phyloP scores from a whole-genome alignment of 2,888 invertebrate genomes.

The Eumacrocentrus americanus region DNA sequence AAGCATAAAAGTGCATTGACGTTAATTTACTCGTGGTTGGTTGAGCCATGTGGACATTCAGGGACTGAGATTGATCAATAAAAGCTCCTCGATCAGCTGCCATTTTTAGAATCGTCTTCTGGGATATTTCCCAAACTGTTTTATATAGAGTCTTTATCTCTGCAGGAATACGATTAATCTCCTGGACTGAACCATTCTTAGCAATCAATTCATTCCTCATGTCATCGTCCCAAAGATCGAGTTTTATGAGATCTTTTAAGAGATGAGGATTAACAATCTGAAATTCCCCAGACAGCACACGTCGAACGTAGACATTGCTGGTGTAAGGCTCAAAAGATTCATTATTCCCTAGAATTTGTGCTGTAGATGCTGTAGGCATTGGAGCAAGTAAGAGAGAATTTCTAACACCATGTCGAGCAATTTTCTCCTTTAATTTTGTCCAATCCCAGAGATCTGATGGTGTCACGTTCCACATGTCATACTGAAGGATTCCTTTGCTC shows the following conservation, averaged over 20 bases:
- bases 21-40: slow-evolving; percentile 68
- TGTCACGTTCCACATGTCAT: slow-evolving; percentile 90
- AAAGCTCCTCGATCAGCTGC: slow-evolving; percentile 70
- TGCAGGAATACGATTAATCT: slow-evolving; percentile 63
- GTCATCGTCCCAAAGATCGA: slow-evolving; percentile 66
- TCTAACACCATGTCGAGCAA: slow-evolving; percentile 67
- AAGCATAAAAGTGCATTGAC: slow-evolving; percentile 72
- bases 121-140: slow-evolving; percentile 68
- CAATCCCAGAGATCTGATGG: slow-evolving; percentile 66
- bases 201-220: slow-evolving; percentile 67
- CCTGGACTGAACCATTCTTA: slow-evolving; percentile 66
- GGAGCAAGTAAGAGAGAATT: slow-evolving; percentile 69
- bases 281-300: slow-evolving; percentile 69
- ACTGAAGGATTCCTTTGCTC: slow-evolving; percentile 79
- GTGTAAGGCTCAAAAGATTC: slow-evolving; percentile 71
- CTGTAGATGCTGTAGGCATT: slow-evolving; percentile 73
- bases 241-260: slow-evolving; percentile 67
- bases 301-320: slow-evolving; percentile 68
- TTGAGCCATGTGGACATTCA: slow-evolving; percentile 69
- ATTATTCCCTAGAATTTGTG: slow-evolving; percentile 72
- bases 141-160: slow-evolving; percentile 65
- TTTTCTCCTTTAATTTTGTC: slow-evolving; percentile 63
- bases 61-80: slow-evolving; percentile 71
- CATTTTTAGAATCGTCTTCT: slow-evolving; percentile 67
- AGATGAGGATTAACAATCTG: slow-evolving; percentile 69